Percentiles rank a stretch among this genome's conserved stretches.
Conservation (phyloP, 1,140 invertebrate species). For the Drosophila orena region DNA sequence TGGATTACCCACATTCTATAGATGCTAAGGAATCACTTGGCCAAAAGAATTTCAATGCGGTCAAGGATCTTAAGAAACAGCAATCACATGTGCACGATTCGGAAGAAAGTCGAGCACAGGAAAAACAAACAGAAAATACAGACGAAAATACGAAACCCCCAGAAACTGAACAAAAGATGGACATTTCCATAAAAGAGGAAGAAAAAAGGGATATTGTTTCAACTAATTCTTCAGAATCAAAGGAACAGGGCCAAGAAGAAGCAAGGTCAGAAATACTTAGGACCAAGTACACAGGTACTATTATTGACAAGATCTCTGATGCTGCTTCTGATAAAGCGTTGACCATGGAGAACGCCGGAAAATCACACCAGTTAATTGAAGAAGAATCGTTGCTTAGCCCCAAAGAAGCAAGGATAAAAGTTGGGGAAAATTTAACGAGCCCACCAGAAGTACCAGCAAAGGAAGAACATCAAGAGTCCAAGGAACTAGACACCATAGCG, state of each 20-base stretch:
- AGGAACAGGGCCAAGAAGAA: not conserved
- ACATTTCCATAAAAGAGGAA: not conserved
- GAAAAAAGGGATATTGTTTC: no score
- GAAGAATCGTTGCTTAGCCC: not conserved
- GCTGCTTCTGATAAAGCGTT: not conserved
- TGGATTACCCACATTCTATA: not conserved
- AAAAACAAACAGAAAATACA: not conserved
- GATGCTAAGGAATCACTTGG: not conserved
- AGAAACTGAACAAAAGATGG: not conserved
- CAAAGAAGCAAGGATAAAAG: not conserved
- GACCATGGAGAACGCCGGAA: not conserved
- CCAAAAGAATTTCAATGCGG: not conserved
- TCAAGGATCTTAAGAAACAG: not conserved
- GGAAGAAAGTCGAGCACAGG: not conserved
- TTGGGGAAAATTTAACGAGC: not conserved
- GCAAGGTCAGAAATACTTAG: not conserved
- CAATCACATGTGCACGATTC: not conserved
- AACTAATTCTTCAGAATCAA: not conserved
- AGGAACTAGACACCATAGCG: not conserved
- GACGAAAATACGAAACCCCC: not conserved
- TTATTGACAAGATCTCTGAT: not conserved
- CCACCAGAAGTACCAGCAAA: not conserved
- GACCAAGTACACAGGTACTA: no score
- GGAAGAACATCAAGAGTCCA: no score
- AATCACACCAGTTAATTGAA: not conserved